Base-by-base conservation (phyloP, 2,797 vertebrate genomes). In the Labeo calbasu region DNA sequence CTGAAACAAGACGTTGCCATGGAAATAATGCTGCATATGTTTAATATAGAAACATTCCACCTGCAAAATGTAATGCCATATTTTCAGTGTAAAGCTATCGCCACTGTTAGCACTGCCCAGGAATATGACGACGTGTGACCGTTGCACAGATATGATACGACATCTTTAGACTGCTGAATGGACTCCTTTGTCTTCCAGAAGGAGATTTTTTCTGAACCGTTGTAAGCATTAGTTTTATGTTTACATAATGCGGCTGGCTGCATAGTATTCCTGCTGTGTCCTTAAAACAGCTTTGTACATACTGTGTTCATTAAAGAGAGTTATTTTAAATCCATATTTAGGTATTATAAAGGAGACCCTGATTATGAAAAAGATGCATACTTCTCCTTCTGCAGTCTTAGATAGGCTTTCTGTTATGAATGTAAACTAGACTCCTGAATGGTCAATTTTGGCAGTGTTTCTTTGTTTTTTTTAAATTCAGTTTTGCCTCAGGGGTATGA, bases 41-140 rank as follows among this genome's bases (percentile, higher is more conserved):
- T 85, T 86, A 86, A 90, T 90, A 89, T 89, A 91, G 88, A 87
- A 88, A 89, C 86, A 86, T 84, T 91, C 84, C 90, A 90, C 87
- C 90, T 90, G 88, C 85, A 90, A 91, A 88, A 88, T 87, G 84
- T 87, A 88, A 89, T 88, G 85, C 77, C 87, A 87, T 85, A 88
- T 82, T 88, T 88, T 85, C 70, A 87, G 78, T 87, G 84, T 84
- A 86, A 72, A 84, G 83, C 85, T 79, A 32, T 70, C 57, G 15
- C 23, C 65, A 55, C 48, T 50, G 50, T 75, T 70, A 57, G 69
- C 36, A 71, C n/a, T 28, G 48, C 21, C 2, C 51, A 84, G 73
- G 61, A 53, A 32, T 53, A 72, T 46, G 61, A 84, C 43, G 55
- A 71, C 14, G 28, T 75, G 59, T 63, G 81, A 82, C 57, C 53